These are phyloP conservation scores for Elanoides forficatus DNA, from an alignment of 2,113 vertebrate genomes.

Conservation along the genomic window DNA sequence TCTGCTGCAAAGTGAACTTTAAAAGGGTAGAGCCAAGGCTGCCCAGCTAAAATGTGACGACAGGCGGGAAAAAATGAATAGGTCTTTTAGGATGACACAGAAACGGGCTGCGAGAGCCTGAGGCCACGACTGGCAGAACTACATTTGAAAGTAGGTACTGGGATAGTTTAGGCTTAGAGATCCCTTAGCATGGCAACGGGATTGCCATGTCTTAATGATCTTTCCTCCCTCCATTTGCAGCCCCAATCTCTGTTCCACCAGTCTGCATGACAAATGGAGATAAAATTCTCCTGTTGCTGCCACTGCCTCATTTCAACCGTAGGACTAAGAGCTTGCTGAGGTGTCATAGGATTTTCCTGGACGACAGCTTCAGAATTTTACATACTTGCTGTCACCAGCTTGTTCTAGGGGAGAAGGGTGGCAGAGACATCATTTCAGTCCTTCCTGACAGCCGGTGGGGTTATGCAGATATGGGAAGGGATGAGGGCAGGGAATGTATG, in stretches of 20 bases:
- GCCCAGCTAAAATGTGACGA: background rate
- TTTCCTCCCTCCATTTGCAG: background rate
- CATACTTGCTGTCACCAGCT: background rate
- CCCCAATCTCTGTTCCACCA: background rate
- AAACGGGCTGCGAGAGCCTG: background rate
- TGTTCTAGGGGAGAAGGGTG: background rate
- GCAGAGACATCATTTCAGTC: background rate
- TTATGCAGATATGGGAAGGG: background rate
- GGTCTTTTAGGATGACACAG: background rate
- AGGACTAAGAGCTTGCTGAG: background rate
- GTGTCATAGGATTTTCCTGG: background rate
- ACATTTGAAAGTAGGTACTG: background rate
- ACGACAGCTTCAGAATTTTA: background rate
- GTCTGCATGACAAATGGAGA: background rate
- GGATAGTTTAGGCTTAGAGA: background rate
- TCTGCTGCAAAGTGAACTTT: background rate
- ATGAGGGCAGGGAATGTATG: background rate
- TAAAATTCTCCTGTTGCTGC: background rate
- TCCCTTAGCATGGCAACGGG: background rate
- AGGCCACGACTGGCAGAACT: background rate
- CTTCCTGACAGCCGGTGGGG: background rate
- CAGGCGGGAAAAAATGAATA: background rate
- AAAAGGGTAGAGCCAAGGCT: background rate
- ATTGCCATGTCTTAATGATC: too few species aligned
- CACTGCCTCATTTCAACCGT: background rate